A percentile compares a stretch with the other conserved stretches of the same genome.
phyloP scores from a whole-genome alignment of 1,140 invertebrate genomes.

The Pseudomyrmex flavicornis region DNA sequence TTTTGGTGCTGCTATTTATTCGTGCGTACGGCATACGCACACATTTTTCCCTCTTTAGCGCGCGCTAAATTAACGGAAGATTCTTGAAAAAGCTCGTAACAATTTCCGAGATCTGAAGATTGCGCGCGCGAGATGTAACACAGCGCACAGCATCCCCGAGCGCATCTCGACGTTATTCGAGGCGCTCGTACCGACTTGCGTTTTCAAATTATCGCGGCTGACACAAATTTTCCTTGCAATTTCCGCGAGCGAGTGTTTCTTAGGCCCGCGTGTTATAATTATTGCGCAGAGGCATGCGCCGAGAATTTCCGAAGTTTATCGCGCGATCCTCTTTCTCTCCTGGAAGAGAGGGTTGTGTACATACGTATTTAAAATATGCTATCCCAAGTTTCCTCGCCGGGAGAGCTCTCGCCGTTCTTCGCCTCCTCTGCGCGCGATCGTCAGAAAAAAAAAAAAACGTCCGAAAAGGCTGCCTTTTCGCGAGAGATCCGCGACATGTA shows the following conservation, averaged over 20 bases:
- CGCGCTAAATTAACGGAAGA: constrained; percentile 19
- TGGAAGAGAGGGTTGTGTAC: constrained; percentile 27
- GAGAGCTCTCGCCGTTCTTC: constrained; percentile 28
- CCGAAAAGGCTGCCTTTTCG: constrained; percentile 16
- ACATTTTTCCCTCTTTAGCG: constrained; percentile 18
- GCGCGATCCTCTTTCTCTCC: neutral
- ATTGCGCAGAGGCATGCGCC: constrained; percentile 45
- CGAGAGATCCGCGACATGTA: constrained; percentile 25
- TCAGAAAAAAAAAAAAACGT: constrained; percentile 21
- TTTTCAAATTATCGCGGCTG: constrained; percentile 65
- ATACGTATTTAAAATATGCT: too few species aligned
- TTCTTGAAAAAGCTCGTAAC: constrained; percentile 48
- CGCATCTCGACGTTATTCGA: constrained; percentile 52
- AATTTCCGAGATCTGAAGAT: constrained; percentile 58
- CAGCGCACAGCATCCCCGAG: constrained; percentile 44
- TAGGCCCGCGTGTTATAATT: constrained; percentile 68
- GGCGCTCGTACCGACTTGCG: constrained; percentile 48
- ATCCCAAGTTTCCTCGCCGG: constrained; percentile 3
- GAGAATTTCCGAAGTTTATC: constrained; percentile 57
- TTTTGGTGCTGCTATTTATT: constrained; percentile 21
- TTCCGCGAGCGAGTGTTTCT: constrained; percentile 63
- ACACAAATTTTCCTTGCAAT: constrained; percentile 49
- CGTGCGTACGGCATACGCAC: constrained; percentile 11
- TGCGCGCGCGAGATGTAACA: too few species aligned
- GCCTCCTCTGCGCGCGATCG: too few species aligned